Conservation (phyloP, 1,140 invertebrate species). For the Drosophila nigrodunni region DNA sequence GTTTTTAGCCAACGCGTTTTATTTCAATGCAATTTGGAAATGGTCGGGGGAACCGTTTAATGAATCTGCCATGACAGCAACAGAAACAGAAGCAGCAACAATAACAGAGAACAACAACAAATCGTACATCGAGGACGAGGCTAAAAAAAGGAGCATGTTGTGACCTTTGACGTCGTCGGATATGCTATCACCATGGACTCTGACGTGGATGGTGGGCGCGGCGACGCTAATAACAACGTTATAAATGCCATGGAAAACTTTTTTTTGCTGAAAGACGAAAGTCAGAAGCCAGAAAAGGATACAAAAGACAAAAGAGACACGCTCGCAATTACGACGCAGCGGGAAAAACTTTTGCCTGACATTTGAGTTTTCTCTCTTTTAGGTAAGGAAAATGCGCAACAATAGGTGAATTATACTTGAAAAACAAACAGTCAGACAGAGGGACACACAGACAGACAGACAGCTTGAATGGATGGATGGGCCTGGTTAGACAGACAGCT, state of each 20-base stretch:
- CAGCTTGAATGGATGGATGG: not conserved
- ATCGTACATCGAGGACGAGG: constrained; percentile 1
- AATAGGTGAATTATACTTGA: constrained; percentile 58
- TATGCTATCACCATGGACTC: constrained; percentile 11
- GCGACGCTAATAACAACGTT: constrained; percentile 52
- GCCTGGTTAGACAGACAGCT: constrained; percentile 3
- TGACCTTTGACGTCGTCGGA: constrained; percentile 38
- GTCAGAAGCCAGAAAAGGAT: constrained; percentile 11
- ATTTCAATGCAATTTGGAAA: constrained; percentile 42
- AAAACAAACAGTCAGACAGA: constrained; percentile 33
- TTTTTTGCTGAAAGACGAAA: constrained; percentile 45
- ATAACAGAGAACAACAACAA: not conserved
- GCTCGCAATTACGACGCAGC: constrained; percentile 54
- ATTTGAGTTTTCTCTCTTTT: constrained; percentile 60
- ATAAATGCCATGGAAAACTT: constrained; percentile 59
- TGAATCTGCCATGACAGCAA: constrained; percentile 44
- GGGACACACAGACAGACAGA: constrained; percentile 5
- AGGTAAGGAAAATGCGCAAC: constrained; percentile 69
- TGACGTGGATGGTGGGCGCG: constrained; percentile 23
- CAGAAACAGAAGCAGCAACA: constrained; percentile 30
- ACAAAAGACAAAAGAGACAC: constrained; percentile 46
- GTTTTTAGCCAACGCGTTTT: constrained; percentile 52
- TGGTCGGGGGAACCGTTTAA: constrained; percentile 20
- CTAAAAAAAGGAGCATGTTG: constrained; percentile 20
- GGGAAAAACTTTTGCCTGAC: constrained; percentile 70